phyloP scores from a whole-genome alignment of 1,140 invertebrate species.

The Thrips palmi region DNA sequence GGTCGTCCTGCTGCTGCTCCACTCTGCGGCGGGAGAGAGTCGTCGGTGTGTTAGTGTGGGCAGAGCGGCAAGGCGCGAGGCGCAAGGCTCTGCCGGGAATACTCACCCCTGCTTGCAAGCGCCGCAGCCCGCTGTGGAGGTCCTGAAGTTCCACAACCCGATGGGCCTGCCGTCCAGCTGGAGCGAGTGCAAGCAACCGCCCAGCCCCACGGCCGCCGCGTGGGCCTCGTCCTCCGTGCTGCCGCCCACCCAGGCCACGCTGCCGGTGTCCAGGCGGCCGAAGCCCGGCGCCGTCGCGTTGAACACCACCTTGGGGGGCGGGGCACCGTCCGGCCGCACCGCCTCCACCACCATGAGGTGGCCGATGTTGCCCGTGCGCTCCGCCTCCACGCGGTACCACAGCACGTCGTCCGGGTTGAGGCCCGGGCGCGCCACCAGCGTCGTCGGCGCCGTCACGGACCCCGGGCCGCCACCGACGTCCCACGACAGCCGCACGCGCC shows the following conservation, averaged over 20 bases:
- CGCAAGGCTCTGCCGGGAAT: too few species aligned
- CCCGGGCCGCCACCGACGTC: conserved; percentile 50
- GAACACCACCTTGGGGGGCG: conserved; percentile 20
- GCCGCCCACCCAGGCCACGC: conserved; percentile 37
- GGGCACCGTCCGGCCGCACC: conserved; percentile 19
- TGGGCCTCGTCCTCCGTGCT: conserved; percentile 16
- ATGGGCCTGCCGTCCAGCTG: conserved; percentile 55
- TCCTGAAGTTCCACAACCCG: conserved; percentile 77
- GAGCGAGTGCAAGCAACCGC: conserved; percentile 62
- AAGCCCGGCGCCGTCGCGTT: conserved; percentile 29
- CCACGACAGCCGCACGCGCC: conserved; percentile 56
- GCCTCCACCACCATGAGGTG: conserved; percentile 32
- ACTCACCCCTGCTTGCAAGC: conserved; percentile 54
- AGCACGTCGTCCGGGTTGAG: conserved; percentile 24
- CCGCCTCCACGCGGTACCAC: conserved; percentile 55
- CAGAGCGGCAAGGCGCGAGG: too few species aligned
- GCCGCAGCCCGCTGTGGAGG: conserved; percentile 42
- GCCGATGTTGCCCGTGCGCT: conserved; percentile 35
- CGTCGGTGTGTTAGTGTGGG: too few species aligned
- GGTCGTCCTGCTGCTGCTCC: conserved; percentile 29
- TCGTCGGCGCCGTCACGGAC: conserved; percentile 37
- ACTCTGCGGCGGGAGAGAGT: too few species aligned
- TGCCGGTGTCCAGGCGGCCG: conserved; percentile 31
- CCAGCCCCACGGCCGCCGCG: too few species aligned
- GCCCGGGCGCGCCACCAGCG: conserved; percentile 27